A percentile compares a stretch with the other conserved stretches of the same genome.
These are phyloP conservation scores for Ctenicera cuprea DNA, from an alignment of 2,888 invertebrate species.

Conservation along the genomic window DNA sequence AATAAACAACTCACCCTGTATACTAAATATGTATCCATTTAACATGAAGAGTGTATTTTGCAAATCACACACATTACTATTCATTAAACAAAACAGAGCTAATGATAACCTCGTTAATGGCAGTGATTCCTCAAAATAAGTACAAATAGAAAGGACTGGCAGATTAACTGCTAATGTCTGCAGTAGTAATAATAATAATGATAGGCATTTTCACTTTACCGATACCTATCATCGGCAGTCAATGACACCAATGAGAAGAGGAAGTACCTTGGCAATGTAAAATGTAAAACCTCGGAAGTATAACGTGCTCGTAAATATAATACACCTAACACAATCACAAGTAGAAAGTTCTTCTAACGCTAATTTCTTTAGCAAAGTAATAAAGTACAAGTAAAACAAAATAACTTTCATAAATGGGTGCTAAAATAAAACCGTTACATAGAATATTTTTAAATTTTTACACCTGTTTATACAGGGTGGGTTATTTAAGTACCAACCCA, in stretches of 20 bases:
- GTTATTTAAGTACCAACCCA: too few species aligned
- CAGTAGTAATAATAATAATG: neutral
- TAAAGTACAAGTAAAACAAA: neutral
- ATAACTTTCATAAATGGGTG: constrained; percentile 9
- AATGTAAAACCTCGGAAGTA: constrained; percentile 18
- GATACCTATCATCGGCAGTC: neutral
- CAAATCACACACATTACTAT: too few species aligned
- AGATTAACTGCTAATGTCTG: neutral
- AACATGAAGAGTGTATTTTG: too few species aligned
- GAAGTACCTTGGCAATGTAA: constrained; percentile 4
- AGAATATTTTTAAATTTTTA: too few species aligned
- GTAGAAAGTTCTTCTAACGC: constrained; percentile 17
- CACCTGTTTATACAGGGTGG: too few species aligned
- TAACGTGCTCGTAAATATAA: constrained; percentile 18
- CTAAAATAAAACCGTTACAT: neutral
- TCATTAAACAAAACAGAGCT: neutral
- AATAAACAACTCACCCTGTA: too few species aligned
- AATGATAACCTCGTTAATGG: constrained; percentile 24
- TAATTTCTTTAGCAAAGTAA: constrained; percentile 9
- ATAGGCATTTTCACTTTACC: constrained; percentile 19
- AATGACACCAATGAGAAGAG: constrained; percentile 10
- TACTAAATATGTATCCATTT: too few species aligned
- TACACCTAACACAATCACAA: neutral
- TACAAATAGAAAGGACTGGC: constrained; percentile 5
- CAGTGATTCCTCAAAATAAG: neutral